Evolutionary conservation across 2,797 vertebrate species (phyloP), one percentile per base, ranked within the genome.

Genomic region (Limosa lapponica): DNA sequence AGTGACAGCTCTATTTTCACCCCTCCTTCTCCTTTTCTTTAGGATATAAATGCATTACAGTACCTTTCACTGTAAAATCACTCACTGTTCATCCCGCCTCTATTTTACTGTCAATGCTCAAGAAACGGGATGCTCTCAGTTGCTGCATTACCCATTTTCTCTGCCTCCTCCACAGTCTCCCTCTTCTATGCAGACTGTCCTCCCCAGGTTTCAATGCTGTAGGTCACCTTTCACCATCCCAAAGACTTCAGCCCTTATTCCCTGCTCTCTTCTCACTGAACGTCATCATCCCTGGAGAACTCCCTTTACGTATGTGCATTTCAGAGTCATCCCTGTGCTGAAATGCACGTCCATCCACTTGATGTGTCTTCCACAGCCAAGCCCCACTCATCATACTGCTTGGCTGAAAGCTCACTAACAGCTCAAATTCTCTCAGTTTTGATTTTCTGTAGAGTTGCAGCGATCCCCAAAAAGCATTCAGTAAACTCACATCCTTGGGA

Each of bases 301-400:
- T 58, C 10, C 6, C 41, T 78, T 71, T 34, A 71, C 44, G 25
- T 51, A 30, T 0, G 0, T 41, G 20, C 6, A 3, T 49, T 89
- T 75, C 46, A 64, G 16, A 37, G 19, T 39, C 58, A 75, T 61
- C 36, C 10, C 32, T 41, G 34, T 30, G 22, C 27, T 2, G 0
- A 77, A 73, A 70, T 0, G 0, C 12, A 59, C 1, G 0, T 11
- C 32, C 37, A 16, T 44, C 59, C 48, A 37, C 15, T 55, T 0
- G 0, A 51, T 67, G 44, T 61, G 48, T 27, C 39, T 73, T 72
- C 64, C 59, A 57, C n/a, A 84, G 52, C 20, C 58, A 89, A 69
- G 32, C 34, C 24, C 67, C 34, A 43, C 30, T 30, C 1, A 0
- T 46, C 49, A 51, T 20, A 39, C 20, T 27, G 39, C 20, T 55